Percentiles rank a stretch among this genome's conserved stretches.
Evolutionary conservation across 2,888 invertebrate genomes (phyloP).

Genomic region (Melanostoma scalare): DNA sequence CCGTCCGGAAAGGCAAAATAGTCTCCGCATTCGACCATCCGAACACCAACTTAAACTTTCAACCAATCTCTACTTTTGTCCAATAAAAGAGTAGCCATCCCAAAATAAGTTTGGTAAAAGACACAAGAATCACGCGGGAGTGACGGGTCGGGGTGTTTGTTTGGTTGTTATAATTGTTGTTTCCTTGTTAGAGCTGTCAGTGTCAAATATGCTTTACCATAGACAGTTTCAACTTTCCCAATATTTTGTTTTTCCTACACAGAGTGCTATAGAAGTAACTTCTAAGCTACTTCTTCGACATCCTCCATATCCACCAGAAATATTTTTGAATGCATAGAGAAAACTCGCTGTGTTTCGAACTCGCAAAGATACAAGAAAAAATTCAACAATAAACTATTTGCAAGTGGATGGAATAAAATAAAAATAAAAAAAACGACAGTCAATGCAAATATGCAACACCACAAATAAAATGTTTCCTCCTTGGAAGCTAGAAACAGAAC

Average conservation of each 20-base stretch:
- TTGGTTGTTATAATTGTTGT: conserved; percentile 36
- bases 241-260: conserved; percentile 42
- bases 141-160: conserved; percentile 12
- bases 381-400: conserved; percentile 40
- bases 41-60: conserved; percentile 59
- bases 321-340: conserved; percentile 59
- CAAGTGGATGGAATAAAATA: conserved; percentile 48
- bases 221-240: conserved; percentile 68
- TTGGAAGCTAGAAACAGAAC: neutral
- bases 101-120: conserved; percentile 10
- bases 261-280: conserved; percentile 32
- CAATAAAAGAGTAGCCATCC: conserved; percentile 36
- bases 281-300: conserved; percentile 28
- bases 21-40: conserved; percentile 19
- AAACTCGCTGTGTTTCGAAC: conserved; percentile 47
- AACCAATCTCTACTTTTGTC: conserved; percentile 65
- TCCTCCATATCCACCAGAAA: neutral
- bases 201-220: conserved; percentile 66
- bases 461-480: conserved; percentile 50
- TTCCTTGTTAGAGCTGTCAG: conserved; percentile 54
- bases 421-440: conserved; percentile 1
- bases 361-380: conserved; percentile 1
- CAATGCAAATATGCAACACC: conserved; percentile 43
- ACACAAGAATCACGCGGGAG: conserved; percentile 7
- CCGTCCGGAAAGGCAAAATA: conserved; percentile 37